These are phyloP conservation scores for Zeus faber DNA, from an alignment of 2,113 vertebrate genomes.

Conservation along the genomic window DNA sequence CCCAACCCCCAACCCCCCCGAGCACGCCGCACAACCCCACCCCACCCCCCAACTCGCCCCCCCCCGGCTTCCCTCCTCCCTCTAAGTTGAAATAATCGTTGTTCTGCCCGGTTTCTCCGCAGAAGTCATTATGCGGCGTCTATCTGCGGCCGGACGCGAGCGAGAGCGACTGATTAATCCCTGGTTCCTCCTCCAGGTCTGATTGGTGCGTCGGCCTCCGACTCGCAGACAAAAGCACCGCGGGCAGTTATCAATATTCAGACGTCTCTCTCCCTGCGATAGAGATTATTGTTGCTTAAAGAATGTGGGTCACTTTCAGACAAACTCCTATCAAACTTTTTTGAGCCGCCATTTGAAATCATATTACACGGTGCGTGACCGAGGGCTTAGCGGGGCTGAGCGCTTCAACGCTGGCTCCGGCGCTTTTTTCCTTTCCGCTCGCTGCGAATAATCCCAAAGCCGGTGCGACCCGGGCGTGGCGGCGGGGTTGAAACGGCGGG, in stretches of 20 bases:
- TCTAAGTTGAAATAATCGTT: conserved; percentile 63
- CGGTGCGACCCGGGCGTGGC: too few species aligned
- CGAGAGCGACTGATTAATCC: conserved; percentile 66
- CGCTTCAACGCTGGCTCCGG: too few species aligned
- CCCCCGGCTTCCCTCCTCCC: conserved; percentile 16
- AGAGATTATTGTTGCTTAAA: conserved; percentile 59
- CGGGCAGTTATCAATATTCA: conserved; percentile 74
- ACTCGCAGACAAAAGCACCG: conserved; percentile 68
- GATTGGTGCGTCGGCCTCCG: conserved; percentile 56
- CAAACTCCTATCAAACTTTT: conserved; percentile 66
- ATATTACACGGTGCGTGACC: conserved; percentile 55
- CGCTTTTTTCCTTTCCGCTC: too few species aligned
- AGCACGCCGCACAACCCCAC: conserved; percentile 60
- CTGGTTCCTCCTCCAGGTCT: conserved; percentile 27
- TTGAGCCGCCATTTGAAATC: conserved; percentile 54
- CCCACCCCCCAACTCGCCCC: conserved; percentile 6
- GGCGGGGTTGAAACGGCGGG: too few species aligned
- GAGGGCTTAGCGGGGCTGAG: conserved; percentile 35
- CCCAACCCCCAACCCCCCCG: conserved; percentile 6
- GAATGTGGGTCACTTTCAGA: conserved; percentile 76
- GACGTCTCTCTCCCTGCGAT: conserved; percentile 38
- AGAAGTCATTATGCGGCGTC: conserved; percentile 64
- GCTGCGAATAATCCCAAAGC: too few species aligned
- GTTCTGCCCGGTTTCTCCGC: conserved; percentile 46
- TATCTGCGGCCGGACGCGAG: conserved; percentile 60